Conservation (phyloP, 2,797 vertebrate genomes). For the Sebastes taczanowskii region DNA sequence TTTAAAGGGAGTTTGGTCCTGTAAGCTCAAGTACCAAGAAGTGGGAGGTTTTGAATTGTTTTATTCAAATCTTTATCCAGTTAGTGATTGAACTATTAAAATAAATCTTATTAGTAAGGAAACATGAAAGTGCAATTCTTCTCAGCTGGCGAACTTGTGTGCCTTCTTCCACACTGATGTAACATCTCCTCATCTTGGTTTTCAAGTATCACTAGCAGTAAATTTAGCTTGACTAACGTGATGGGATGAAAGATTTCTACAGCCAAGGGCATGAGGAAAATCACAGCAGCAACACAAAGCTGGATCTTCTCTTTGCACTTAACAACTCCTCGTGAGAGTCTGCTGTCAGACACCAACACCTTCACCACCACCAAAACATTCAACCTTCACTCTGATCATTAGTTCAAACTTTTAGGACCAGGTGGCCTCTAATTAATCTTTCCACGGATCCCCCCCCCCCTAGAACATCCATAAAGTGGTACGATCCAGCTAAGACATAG, state of each 20-base stretch:
- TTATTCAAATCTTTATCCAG: constrained; percentile 11
- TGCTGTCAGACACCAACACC: background rate
- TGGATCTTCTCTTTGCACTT: background rate
- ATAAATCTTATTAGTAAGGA: background rate
- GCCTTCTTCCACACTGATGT: background rate
- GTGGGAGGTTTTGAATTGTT: constrained; percentile 10
- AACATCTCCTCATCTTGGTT: background rate
- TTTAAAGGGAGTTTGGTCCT: background rate
- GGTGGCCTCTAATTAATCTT: constrained; percentile 56
- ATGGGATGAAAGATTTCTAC: constrained; percentile 6
- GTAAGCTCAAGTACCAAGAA: background rate
- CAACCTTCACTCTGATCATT: background rate
- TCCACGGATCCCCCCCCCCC: constrained; percentile 88
- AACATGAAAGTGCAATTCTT: background rate
- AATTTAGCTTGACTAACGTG: constrained; percentile 13
- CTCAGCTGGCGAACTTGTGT: background rate
- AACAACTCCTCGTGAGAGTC: constrained; percentile 4
- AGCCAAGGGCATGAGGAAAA: background rate
- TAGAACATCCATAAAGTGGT: background rate
- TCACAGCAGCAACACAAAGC: background rate
- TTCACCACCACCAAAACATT: background rate
- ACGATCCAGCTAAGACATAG: constrained; percentile 76
- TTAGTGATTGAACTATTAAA: constrained; percentile 6
- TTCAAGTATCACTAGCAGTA: constrained; percentile 10
- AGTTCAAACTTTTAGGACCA: constrained; percentile 21